Evolutionary conservation across 2,888 invertebrate genomes (phyloP).

Genomic region (Mythimna impura): DNA sequence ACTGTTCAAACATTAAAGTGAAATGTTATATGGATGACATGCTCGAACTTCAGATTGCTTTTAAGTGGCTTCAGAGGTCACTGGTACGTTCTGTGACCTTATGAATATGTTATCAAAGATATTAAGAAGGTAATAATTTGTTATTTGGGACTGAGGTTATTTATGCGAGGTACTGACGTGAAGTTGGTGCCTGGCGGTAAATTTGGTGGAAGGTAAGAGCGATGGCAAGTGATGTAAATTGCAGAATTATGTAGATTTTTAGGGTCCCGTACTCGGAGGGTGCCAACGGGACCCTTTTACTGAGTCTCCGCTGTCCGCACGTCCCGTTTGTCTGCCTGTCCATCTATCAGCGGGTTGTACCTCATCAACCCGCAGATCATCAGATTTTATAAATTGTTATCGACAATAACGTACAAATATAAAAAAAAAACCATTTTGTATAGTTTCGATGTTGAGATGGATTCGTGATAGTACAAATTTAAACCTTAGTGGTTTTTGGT

Average conservation of each 20-base stretch:
- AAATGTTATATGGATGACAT: conserved; percentile 36
- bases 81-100: conserved; percentile 3
- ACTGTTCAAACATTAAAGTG: not conserved
- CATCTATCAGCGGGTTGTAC: too few species aligned
- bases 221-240: conserved; percentile 1
- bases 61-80: conserved; percentile 15
- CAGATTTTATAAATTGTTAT: too few species aligned
- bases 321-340: too few species aligned
- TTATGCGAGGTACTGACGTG: not conserved
- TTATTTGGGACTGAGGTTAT: conserved; percentile 17
- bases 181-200: not conserved
- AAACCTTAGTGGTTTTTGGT: too few species aligned
- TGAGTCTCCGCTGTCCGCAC: too few species aligned
- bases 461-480: too few species aligned
- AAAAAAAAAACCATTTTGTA: too few species aligned
- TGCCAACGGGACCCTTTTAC: too few species aligned
- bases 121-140: not conserved
- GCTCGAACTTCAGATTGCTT: conserved; percentile 41
- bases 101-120: conserved; percentile 41
- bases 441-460: too few species aligned
- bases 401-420: too few species aligned
- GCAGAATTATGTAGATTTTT: conserved; percentile 17
- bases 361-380: too few species aligned
- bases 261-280: not conserved
- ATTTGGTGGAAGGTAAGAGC: conserved; percentile 18